These are phyloP conservation scores for Onychomys leucogaster DNA, from an alignment of 2,797 vertebrate species.

Conservation along the genomic window DNA sequence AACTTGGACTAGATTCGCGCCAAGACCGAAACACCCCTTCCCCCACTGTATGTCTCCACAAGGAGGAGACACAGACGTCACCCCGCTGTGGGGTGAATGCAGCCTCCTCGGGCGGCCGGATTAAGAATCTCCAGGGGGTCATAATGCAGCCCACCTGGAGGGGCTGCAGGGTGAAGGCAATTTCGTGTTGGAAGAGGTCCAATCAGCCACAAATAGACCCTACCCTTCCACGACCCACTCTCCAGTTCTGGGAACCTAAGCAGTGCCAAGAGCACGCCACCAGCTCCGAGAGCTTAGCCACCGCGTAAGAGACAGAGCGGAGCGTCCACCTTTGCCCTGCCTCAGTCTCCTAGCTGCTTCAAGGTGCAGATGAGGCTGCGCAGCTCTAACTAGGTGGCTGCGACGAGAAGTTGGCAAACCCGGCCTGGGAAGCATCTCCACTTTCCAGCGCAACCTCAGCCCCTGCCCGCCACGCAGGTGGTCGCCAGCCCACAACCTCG, in stretches of 20 bases:
- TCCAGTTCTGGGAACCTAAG: not conserved
- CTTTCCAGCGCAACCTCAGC: not conserved
- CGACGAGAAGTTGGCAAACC: slow-evolving; percentile 33
- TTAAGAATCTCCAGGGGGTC: not conserved
- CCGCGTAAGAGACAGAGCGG: not conserved
- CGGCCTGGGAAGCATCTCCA: not conserved
- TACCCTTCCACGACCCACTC: slow-evolving; percentile 23
- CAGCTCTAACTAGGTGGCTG: not conserved
- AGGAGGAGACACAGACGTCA: slow-evolving; percentile 52
- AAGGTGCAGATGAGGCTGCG: not conserved
- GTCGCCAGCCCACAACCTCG: not conserved
- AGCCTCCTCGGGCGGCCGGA: not conserved
- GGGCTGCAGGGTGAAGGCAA: not conserved
- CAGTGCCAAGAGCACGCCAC: not conserved
- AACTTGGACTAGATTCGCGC: not conserved
- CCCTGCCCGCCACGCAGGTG: slow-evolving; percentile 59
- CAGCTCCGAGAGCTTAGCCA: not conserved
- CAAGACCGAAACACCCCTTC: not conserved
- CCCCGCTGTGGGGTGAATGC: slow-evolving; percentile 27
- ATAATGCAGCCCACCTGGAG: not conserved
- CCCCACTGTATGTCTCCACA: not conserved
- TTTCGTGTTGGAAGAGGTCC: not conserved
- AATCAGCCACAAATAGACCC: not conserved
- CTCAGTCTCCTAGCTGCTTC: slow-evolving; percentile 38
- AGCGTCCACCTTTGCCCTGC: not conserved